Evolutionary conservation across 2,797 vertebrate genomes (phyloP), one percentile per base, ranked within the genome.

Genomic region (Pipistrellus pipistrellus): DNA sequence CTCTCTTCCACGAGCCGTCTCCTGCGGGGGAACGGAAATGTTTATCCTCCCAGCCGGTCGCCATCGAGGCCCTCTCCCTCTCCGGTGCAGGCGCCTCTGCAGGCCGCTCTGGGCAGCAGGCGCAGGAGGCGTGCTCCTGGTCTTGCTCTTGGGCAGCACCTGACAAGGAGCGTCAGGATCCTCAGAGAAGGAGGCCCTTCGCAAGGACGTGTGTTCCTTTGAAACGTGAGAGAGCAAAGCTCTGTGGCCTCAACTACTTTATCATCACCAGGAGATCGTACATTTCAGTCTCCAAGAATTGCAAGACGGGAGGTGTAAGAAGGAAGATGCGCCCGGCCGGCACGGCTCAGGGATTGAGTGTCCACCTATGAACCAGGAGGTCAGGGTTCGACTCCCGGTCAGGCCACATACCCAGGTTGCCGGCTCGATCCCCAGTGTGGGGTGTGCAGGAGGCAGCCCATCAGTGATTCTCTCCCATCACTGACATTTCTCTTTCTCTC

Each of bases 1-100:
- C 99, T 98, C 99, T 98, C 98, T 97, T 99, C 99, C 99, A 99
- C 0, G 99, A 99, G 57, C 99, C 99, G 95, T 99, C 99, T 85
- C 99, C 99, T 99, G 97, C 44, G 94, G 96, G 96, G 85, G 96
- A 98, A 97, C 80, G 93, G 97, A 97, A 97, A 93, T 88, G 97
- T 97, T 98, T 97, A 96, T 90, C 96, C 95, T 95, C 96, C 96
- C 90, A 95, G 96, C 91, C 81, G 88, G 90, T 82, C 89, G 96
- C 59, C 94, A 96, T 82, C 85, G 88, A 83, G 69, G 17, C 84
- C 35, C 96, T 95, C 96, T 98, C 78, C 81, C 73, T 76, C 96
- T 90, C 73, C 51, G 32, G 44, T 35, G 51, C n/a, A 88, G 76
- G 38, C 76, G 87, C 59, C 87, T 51, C 44, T 77, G 9, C 78